Conservation (phyloP, 2,888 invertebrate species). For the Ariolimax columbianus region DNA sequence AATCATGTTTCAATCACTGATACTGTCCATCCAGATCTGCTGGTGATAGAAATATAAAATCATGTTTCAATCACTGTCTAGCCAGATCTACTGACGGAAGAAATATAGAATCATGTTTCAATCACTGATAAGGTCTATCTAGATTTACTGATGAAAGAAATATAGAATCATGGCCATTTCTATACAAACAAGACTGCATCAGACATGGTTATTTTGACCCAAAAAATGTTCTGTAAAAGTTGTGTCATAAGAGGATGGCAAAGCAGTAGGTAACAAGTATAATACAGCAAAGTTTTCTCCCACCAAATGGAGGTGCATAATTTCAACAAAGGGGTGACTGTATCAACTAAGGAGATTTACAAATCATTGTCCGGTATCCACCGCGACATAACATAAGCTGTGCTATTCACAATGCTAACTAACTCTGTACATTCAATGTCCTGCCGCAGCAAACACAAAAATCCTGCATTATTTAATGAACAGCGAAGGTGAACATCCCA, state of each 20-base stretch:
- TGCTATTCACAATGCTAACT: not conserved
- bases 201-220: not conserved
- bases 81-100: too few species aligned
- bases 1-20: too few species aligned
- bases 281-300: not conserved
- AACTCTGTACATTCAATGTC: constrained; percentile 17
- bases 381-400: not conserved
- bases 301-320: not conserved
- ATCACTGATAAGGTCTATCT: not conserved
- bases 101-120: too few species aligned
- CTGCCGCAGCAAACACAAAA: not conserved
- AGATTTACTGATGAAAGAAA: not conserved
- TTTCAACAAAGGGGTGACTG: not conserved
- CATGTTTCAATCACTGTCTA: too few species aligned
- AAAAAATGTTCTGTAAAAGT: not conserved
- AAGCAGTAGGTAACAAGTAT: not conserved
- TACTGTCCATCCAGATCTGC: too few species aligned
- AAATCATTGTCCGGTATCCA: not conserved
- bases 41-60: too few species aligned
- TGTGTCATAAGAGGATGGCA: not conserved
- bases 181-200: not conserved
- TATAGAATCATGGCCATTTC: constrained; percentile 17
- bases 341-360: not conserved
- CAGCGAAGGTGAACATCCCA: not conserved
- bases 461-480: not conserved